These are phyloP conservation scores for Ptyas mucosa DNA, from an alignment of 2,113 vertebrate species.

Conservation along the genomic window DNA sequence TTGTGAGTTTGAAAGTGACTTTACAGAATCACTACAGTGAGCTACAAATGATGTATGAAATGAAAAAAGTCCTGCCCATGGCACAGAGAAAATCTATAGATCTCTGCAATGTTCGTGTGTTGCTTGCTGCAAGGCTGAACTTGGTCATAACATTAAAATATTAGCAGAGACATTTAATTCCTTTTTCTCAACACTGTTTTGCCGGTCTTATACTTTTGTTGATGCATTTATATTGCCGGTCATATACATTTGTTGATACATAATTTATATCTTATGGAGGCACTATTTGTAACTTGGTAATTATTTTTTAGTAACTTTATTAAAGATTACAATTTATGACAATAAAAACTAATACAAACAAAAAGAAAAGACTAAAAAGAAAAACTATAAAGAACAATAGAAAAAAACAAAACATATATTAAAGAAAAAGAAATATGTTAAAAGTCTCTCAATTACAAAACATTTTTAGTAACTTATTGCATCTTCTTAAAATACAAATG, in stretches of 20 bases:
- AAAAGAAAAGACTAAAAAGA: neutral
- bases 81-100: slow-evolving; percentile 44
- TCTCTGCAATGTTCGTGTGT: slow-evolving; percentile 20
- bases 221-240: neutral
- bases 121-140: slow-evolving; percentile 35
- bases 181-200: neutral
- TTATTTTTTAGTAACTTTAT: neutral
- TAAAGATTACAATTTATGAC: neutral
- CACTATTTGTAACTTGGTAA: neutral
- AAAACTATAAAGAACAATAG: neutral
- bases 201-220: neutral
- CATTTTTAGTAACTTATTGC: neutral
- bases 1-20: slow-evolving; percentile 35
- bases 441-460: neutral
- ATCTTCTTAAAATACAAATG: neutral
- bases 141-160: slow-evolving; percentile 14
- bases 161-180: slow-evolving; percentile 32
- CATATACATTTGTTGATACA: neutral
- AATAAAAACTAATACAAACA: neutral
- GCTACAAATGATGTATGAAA: slow-evolving; percentile 61
- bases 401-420: neutral
- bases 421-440: neutral
- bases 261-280: neutral
- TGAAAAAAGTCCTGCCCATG: slow-evolving; percentile 37
- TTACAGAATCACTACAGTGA: slow-evolving; percentile 41